These are phyloP conservation scores for Leptodirus hochenwartii DNA, from an alignment of 2,888 invertebrate genomes.

Conservation along the genomic window DNA sequence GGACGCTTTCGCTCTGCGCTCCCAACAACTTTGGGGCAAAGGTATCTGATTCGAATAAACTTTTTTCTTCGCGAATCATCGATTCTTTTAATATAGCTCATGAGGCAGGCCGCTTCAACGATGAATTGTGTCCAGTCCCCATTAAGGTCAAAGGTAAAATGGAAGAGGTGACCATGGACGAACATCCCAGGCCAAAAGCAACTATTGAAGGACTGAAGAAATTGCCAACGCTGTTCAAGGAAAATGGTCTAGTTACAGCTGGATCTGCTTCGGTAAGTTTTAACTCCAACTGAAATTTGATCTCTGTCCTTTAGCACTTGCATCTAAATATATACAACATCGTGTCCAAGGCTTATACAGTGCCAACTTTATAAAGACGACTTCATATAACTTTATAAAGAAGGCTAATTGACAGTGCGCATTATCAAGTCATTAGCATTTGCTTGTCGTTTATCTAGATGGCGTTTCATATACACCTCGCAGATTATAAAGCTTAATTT, in stretches of 20 bases:
- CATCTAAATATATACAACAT: no score
- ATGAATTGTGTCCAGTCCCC: conserved; percentile 74
- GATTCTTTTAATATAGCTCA: conserved; percentile 39
- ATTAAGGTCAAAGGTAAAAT: conserved; percentile 71
- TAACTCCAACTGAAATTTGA: no score
- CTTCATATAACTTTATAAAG: no score
- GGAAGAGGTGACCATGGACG: conserved; percentile 66
- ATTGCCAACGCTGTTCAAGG: conserved; percentile 79
- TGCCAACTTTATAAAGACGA: no score
- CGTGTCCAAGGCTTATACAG: no score
- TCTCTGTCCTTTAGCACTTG: conserved; percentile 7
- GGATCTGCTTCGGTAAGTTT: conserved; percentile 76
- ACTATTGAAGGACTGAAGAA: conserved; percentile 73
- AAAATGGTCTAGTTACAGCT: conserved; percentile 86
- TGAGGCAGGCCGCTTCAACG: conserved; percentile 74
- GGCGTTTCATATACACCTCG: no score
- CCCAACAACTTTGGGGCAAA: conserved; percentile 76
- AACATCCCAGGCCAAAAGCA: conserved; percentile 83
- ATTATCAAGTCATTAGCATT: no score
- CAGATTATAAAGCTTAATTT: background rate
- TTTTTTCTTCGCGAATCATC: conserved; percentile 3
- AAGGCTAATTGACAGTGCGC: no score
- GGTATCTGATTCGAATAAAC: conserved; percentile 28
- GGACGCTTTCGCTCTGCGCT: conserved; percentile 68
- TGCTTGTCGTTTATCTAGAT: no score